Base-by-base conservation (phyloP, 2,888 invertebrate species). In the Coecobrya sp. region DNA sequence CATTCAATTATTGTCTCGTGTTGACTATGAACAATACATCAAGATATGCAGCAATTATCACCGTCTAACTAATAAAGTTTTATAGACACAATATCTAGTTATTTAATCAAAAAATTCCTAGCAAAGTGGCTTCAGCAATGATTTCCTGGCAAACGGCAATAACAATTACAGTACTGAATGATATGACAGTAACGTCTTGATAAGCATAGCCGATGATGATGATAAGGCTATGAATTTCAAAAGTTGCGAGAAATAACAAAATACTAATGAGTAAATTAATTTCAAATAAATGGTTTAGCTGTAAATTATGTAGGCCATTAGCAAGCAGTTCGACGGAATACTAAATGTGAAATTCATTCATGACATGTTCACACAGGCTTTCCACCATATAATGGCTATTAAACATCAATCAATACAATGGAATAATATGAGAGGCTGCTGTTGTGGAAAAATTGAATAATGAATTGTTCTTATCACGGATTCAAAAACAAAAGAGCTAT, bases 401-500 rank as follows among this genome's bases (percentile, higher is more conserved):
- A 79, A 55, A 55, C 59, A 81, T 55, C 30, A 81, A 81, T 81
- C 16, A 30, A 55, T 81, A 81, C 81, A 81, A 81, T 81, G 55
- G 52, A 81, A 81, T 55, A 81, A 81, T n/a, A n/a, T 81, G 81
- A 22, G 52, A 79, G 22, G 16, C 16, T 79, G 79, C 4, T 81
- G 27, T 55, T n/a, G n/a, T n/a, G n/a, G 81, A 36, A 59, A n/a
- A 70, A 70, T 13, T 81, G 36, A 36, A 36, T 36, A 36, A 36
- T 45, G 76, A 79, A 81, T 81, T 81, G 81, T 81, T 81, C 55
- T 16, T 55, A 52, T 55, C 55, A 81, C 27, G 30, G 30, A 55
- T 81, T 81, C 52, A 55, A 81, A 81, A 81, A 81, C 55, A 55
- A 59, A 59, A 59, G 55, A 25, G 30, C 59, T 81, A 13, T 49